Evolutionary conservation across 2,888 invertebrate species (phyloP).

Genomic region (Caenorhabditis sulstoni): DNA sequence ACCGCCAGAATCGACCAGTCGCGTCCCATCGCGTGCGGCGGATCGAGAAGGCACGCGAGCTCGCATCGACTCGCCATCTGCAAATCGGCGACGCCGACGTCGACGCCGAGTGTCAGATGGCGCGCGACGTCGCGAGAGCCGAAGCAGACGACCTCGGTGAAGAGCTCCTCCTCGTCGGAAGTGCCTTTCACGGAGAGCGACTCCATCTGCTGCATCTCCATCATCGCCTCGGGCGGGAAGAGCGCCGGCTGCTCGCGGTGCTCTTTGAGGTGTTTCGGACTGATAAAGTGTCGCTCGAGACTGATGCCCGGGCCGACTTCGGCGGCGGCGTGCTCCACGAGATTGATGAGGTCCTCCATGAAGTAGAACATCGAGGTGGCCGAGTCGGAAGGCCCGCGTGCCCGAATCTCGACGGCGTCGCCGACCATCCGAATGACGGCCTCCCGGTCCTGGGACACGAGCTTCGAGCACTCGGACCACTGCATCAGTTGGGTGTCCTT

Average conservation of each 20-base stretch:
- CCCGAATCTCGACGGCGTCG: slow-evolving; percentile 80
- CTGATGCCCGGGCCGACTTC: slow-evolving; percentile 86
- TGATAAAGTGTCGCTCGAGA: slow-evolving; percentile 85
- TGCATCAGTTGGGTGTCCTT: slow-evolving; percentile 86
- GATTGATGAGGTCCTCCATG: slow-evolving; percentile 84
- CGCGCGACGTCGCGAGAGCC: slow-evolving; percentile 83
- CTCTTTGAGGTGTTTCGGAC: slow-evolving; percentile 82
- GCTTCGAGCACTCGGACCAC: slow-evolving; percentile 84
- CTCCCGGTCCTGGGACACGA: slow-evolving; percentile 86
- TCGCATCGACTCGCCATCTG: slow-evolving; percentile 81
- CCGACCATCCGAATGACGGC: slow-evolving; percentile 84
- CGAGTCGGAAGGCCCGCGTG: slow-evolving; percentile 81
- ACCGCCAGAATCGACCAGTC: slow-evolving; percentile 84
- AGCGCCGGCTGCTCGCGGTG: slow-evolving; percentile 72
- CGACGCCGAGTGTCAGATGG: slow-evolving; percentile 83
- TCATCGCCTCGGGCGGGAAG: slow-evolving; percentile 80
- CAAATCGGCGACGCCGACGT: slow-evolving; percentile 84
- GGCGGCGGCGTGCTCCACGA: slow-evolving; percentile 84
- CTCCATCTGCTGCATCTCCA: slow-evolving; percentile 81
- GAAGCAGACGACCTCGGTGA: slow-evolving; percentile 84
- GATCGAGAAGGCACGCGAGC: slow-evolving; percentile 83
- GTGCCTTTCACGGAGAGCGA: slow-evolving; percentile 81
- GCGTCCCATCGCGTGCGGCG: slow-evolving; percentile 83
- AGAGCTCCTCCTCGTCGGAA: slow-evolving; percentile 83
- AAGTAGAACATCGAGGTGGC: slow-evolving; percentile 84